Evolutionary conservation across 2,888 invertebrate genomes (phyloP).

Genomic region (Sicus ferrugineus): DNA sequence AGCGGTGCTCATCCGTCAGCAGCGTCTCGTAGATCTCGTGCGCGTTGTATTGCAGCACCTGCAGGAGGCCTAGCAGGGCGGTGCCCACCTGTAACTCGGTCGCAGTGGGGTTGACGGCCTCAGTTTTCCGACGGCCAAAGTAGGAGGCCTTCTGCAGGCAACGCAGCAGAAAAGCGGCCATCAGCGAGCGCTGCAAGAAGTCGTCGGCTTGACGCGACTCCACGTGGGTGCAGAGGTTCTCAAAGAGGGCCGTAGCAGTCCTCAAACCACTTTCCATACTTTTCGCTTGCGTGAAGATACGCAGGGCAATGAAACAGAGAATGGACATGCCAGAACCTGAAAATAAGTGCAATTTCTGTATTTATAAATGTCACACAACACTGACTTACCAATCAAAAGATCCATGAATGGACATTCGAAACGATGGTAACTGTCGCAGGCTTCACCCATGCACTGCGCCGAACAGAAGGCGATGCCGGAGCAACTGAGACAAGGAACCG

Average conservation of each 20-base stretch:
- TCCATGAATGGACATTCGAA: conserved; percentile 80
- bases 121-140: conserved; percentile 67
- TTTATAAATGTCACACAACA: too few species aligned
- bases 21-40: conserved; percentile 81
- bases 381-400: conserved; percentile 77
- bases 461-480: conserved; percentile 81
- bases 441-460: conserved; percentile 71
- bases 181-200: conserved; percentile 77
- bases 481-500: conserved; percentile 77
- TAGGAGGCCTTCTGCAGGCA: conserved; percentile 75
- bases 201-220: conserved; percentile 71
- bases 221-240: conserved; percentile 74
- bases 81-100: conserved; percentile 71
- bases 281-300: conserved; percentile 77
- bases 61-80: conserved; percentile 74
- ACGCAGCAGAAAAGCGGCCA: conserved; percentile 78
- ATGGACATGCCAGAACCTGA: conserved; percentile 82
- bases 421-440: conserved; percentile 73
- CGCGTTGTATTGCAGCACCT: conserved; percentile 84
- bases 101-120: conserved; percentile 65
- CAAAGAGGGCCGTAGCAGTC: conserved; percentile 67
- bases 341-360: conserved; percentile 39
- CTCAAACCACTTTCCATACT: conserved; percentile 58
- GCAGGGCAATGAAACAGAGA: conserved; percentile 76
- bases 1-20: conserved; percentile 66